Evolutionary conservation across 2,113 vertebrate species (phyloP).

Genomic region (Henicopernis longicauda): DNA sequence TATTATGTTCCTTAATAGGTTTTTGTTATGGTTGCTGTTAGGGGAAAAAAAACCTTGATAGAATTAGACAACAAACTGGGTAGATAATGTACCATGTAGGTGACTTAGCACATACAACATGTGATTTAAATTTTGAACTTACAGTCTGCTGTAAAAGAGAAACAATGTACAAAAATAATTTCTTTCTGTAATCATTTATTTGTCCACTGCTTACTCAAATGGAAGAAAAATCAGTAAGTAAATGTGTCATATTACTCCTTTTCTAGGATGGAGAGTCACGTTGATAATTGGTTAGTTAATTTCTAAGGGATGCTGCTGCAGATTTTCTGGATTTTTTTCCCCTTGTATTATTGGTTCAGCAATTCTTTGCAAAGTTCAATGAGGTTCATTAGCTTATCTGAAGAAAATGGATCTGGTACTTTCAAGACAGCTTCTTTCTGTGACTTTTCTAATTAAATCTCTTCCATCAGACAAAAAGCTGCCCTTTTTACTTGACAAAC

Average conservation of each 20-base stretch:
- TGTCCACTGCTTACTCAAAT: not conserved
- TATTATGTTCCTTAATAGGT: not conserved
- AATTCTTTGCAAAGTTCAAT: conserved; percentile 70
- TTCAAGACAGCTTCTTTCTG: conserved; percentile 56
- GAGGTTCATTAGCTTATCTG: conserved; percentile 71
- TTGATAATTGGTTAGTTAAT: conserved; percentile 43
- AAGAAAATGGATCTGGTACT: conserved; percentile 63
- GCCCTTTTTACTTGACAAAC: conserved; percentile 74
- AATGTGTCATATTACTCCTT: not conserved
- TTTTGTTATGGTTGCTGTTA: conserved; percentile 10
- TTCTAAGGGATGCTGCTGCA: conserved; percentile 1
- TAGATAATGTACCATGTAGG: conserved; percentile 38
- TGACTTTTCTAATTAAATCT: conserved; percentile 77
- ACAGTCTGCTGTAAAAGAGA: not conserved
- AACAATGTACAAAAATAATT: not conserved
- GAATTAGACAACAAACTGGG: conserved; percentile 27
- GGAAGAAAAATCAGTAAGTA: not conserved
- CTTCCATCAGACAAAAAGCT: conserved; percentile 68
- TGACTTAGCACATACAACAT: conserved; percentile 14
- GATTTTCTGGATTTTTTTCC: conserved; percentile 1
- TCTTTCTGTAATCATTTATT: not conserved
- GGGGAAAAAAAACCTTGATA: not conserved
- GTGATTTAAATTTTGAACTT: conserved; percentile 37
- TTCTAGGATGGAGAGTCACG: not conserved
- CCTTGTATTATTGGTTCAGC: conserved; percentile 49